Percentiles rank a stretch among this genome's conserved stretches.
These are phyloP conservation scores for Machimus rusticus DNA, from an alignment of 2,888 invertebrate species.

Conservation along the genomic window DNA sequence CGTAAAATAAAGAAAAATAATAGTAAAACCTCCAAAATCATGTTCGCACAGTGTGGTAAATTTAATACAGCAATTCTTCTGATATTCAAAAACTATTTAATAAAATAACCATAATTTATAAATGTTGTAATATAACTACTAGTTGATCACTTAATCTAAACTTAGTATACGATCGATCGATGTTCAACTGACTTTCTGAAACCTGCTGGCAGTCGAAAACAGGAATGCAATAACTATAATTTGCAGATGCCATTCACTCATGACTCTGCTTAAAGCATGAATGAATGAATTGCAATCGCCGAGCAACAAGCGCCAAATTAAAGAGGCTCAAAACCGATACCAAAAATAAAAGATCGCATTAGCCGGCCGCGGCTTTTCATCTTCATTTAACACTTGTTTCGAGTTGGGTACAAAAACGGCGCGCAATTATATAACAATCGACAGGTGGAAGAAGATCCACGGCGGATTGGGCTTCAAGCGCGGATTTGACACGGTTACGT, in stretches of 20 bases:
- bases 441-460: neutral
- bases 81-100: neutral
- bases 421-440: neutral
- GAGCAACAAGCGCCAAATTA: neutral
- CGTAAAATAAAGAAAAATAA: too few relatives aligned
- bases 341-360: neutral
- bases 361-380: neutral
- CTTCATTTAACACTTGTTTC: neutral
- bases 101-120: neutral
- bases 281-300: neutral
- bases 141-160: neutral
- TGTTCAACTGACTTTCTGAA: neutral
- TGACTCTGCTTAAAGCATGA: neutral
- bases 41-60: too few relatives aligned
- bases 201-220: neutral
- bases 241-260: neutral
- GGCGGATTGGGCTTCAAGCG: neutral
- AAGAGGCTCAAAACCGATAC: neutral
- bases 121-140: neutral
- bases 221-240: neutral
- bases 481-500: neutral
- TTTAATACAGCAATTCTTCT: too few relatives aligned
- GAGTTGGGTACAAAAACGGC: neutral
- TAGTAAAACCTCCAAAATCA: too few relatives aligned
- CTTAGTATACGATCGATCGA: neutral